phyloP scores from a whole-genome alignment of 2,888 invertebrate genomes.

The Drosophila mimetica region DNA sequence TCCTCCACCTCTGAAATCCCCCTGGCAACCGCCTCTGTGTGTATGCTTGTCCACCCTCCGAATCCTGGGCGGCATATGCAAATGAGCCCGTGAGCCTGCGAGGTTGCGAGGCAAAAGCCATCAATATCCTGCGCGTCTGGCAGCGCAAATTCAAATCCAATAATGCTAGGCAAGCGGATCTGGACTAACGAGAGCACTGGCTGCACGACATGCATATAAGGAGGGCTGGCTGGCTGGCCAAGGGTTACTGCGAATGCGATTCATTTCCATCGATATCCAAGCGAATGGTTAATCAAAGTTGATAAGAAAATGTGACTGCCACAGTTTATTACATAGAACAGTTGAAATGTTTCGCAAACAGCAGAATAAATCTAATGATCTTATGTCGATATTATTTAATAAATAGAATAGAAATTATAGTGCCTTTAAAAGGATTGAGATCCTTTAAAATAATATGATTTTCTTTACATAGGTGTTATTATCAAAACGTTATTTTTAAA shows the following conservation, averaged over 20 bases:
- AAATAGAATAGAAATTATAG: too few relatives aligned
- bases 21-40: constrained; percentile 3
- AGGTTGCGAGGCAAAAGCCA: constrained; percentile 57
- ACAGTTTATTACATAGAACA: neutral
- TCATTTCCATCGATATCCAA: neutral
- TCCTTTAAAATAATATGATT: too few relatives aligned
- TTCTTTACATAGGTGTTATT: too few relatives aligned
- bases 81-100: constrained; percentile 39
- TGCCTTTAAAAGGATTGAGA: too few relatives aligned
- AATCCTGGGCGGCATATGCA: constrained; percentile 68
- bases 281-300: constrained; percentile 1
- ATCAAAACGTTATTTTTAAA: too few relatives aligned
- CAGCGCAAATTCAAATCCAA: constrained; percentile 74
- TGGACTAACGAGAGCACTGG: constrained; percentile 38
- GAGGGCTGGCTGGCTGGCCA: constrained; percentile 6
- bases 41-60: constrained; percentile 11
- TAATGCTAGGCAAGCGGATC: constrained; percentile 59
- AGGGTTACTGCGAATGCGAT: constrained; percentile 13
- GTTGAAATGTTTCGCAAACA: neutral
- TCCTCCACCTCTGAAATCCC: neutral
- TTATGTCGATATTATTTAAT: too few relatives aligned
- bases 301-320: neutral
- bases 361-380: too few relatives aligned
- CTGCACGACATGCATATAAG: constrained; percentile 29
- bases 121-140: constrained; percentile 65